Evolutionary conservation across 2,113 vertebrate species (phyloP).

Genomic region (Anseranas semipalmata): DNA sequence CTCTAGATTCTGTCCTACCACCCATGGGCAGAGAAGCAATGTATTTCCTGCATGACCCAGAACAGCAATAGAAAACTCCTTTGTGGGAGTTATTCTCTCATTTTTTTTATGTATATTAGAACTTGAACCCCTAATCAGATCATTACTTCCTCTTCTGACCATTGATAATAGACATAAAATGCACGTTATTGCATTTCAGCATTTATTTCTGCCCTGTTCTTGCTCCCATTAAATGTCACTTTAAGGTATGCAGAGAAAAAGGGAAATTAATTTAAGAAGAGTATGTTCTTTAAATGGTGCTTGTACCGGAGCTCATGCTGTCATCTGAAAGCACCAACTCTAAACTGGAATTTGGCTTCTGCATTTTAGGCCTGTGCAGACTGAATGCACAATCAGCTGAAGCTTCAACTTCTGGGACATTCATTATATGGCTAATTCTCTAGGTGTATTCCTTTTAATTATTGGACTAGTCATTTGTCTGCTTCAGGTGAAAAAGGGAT

Average conservation of each 20-base stretch:
- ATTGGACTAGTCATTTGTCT: slow-evolving; percentile 29
- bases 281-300: not conserved
- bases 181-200: not conserved
- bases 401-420: slow-evolving; percentile 31
- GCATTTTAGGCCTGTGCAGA: not conserved
- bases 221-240: not conserved
- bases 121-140: not conserved
- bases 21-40: not conserved
- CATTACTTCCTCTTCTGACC: slow-evolving; percentile 2
- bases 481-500: not conserved
- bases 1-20: not conserved
- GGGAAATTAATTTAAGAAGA: not conserved
- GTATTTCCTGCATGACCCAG: not conserved
- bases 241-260: not conserved
- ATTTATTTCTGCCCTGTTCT: not conserved
- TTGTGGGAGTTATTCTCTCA: not conserved
- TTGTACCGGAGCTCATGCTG: not conserved
- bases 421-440: slow-evolving; percentile 41
- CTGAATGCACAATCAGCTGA: not conserved
- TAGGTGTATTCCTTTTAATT: slow-evolving; percentile 51
- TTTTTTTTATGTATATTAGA: not conserved
- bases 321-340: not conserved
- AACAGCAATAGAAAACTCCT: not conserved
- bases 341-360: slow-evolving; percentile 12
- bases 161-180: not conserved